Conservation (phyloP, 1,140 invertebrate genomes). For the Chironomus tepperi region DNA sequence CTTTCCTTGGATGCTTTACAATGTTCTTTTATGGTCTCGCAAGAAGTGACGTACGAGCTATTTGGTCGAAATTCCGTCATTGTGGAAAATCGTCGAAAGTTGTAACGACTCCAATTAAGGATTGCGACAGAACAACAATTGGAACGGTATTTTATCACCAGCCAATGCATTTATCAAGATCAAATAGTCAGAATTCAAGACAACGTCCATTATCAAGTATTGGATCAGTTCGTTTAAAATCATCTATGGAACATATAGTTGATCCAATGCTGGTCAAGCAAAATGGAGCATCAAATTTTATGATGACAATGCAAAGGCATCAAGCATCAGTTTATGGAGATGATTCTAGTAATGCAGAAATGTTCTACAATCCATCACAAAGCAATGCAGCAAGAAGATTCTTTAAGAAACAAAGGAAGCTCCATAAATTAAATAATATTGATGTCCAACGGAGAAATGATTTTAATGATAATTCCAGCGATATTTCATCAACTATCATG, state of each 20-base stretch:
- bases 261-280: conserved; percentile 38
- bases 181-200: conserved; percentile 51
- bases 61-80: conserved; percentile 49
- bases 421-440: conserved; percentile 67
- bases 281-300: conserved; percentile 53
- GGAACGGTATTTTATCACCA: conserved; percentile 29
- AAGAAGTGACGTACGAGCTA: conserved; percentile 66
- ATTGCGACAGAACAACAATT: conserved; percentile 48
- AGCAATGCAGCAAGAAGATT: conserved; percentile 86
- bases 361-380: conserved; percentile 89
- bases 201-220: conserved; percentile 42
- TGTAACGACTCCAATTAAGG: conserved; percentile 30
- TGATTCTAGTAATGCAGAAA: conserved; percentile 52
- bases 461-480: conserved; percentile 51
- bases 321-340: conserved; percentile 27
- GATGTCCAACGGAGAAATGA: conserved; percentile 51
- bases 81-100: conserved; percentile 42
- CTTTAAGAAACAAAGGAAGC: conserved; percentile 75
- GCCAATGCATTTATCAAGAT: conserved; percentile 44
- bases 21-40: conserved; percentile 78
- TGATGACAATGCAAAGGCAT: conserved; percentile 40
- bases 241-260: conserved; percentile 37
- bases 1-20: conserved; percentile 69
- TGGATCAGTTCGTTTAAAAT: conserved; percentile 26
- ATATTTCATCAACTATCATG: conserved; percentile 45